phyloP scores from a whole-genome alignment of 2,888 invertebrate species.

The Orgyia antiqua region DNA sequence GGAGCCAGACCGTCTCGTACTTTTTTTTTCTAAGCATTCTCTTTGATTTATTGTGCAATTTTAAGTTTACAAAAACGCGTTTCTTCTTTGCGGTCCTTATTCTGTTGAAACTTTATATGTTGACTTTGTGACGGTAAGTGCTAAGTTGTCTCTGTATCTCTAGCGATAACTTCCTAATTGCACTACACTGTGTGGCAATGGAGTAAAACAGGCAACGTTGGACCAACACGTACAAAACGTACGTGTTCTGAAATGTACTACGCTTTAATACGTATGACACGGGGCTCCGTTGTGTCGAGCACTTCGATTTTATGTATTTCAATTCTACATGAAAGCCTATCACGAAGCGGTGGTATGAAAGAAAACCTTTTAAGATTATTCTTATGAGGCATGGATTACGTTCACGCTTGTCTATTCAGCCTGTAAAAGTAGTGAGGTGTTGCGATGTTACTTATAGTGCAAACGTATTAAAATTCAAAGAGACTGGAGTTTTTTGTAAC shows the following conservation, averaged over 20 bases:
- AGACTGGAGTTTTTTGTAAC: too few species aligned
- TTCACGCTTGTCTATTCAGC: slow-evolving; percentile 11
- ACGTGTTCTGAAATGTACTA: slow-evolving; percentile 59
- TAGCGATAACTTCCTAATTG: too few species aligned
- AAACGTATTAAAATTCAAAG: too few species aligned
- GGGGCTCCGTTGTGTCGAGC: slow-evolving; percentile 34
- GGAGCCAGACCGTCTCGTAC: too few species aligned
- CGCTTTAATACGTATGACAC: slow-evolving; percentile 40
- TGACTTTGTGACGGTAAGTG: too few species aligned
- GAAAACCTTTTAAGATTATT: slow-evolving; percentile 24
- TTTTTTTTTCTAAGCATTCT: too few species aligned
- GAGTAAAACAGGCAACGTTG: slow-evolving; percentile 47
- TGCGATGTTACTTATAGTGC: too few species aligned
- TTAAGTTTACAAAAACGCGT: too few species aligned
- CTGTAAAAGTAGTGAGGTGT: slow-evolving; percentile 11
- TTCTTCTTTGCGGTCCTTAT: too few species aligned
- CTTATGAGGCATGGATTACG: slow-evolving; percentile 18
- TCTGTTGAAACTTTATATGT: too few species aligned
- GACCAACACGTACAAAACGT: slow-evolving; percentile 44
- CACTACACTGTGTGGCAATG: slow-evolving; percentile 58
- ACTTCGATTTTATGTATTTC: slow-evolving; percentile 36
- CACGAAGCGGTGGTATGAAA: slow-evolving; percentile 19
- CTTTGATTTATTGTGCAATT: too few species aligned
- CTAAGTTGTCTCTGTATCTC: too few species aligned
- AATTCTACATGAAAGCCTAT: slow-evolving; percentile 32